Evolutionary conservation across 1,140 invertebrate species (phyloP).

Genomic region (Drosophila bocki): DNA sequence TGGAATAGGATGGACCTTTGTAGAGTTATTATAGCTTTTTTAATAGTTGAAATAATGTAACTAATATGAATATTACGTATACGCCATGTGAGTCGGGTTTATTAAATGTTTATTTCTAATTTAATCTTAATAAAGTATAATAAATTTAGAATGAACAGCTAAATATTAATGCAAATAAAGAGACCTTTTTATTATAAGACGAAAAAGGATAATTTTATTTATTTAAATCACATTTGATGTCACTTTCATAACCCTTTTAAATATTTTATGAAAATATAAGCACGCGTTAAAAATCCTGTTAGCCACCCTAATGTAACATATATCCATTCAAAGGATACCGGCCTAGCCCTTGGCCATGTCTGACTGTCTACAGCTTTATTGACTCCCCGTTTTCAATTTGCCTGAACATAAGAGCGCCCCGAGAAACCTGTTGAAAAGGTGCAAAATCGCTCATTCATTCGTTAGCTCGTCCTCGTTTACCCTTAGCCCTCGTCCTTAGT

Average conservation of each 20-base stretch:
- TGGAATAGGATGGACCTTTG: slow-evolving; percentile 2
- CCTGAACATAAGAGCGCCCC: slow-evolving; percentile 26
- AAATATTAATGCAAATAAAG: too few species aligned
- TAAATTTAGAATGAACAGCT: not conserved
- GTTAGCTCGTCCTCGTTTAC: slow-evolving; percentile 55
- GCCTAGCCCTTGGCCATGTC: slow-evolving; percentile 56
- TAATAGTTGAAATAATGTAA: too few species aligned
- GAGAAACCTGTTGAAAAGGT: slow-evolving; percentile 79
- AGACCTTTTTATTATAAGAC: too few species aligned
- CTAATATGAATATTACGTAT: not conserved
- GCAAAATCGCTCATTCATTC: slow-evolving; percentile 67
- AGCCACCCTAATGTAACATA: slow-evolving; percentile 20
- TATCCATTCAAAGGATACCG: slow-evolving; percentile 14
- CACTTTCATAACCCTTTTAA: not conserved
- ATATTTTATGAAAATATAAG: not conserved
- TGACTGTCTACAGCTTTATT: slow-evolving; percentile 74
- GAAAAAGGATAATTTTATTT: too few species aligned
- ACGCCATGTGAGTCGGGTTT: not conserved
- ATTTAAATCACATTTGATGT: not conserved
- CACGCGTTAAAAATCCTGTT: not conserved
- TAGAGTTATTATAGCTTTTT: not conserved
- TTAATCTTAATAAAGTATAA: not conserved
- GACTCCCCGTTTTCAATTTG: slow-evolving; percentile 77
- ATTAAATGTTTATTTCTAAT: not conserved
- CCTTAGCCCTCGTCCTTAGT: slow-evolving; percentile 36